Conservation (phyloP, 2,888 invertebrate genomes). For the Cryptus armator region DNA sequence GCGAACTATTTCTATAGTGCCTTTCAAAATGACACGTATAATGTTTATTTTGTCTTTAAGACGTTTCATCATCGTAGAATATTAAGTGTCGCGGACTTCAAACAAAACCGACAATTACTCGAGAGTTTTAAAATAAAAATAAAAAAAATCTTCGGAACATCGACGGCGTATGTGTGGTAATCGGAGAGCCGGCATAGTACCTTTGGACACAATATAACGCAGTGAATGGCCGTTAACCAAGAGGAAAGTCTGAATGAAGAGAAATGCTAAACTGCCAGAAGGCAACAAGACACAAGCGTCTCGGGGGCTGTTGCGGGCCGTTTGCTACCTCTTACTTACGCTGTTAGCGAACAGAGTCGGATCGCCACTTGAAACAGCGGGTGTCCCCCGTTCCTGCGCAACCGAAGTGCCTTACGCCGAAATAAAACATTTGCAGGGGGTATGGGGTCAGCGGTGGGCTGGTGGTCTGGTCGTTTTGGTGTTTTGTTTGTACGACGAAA, state of each 20-base stretch:
- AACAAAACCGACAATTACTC: neutral
- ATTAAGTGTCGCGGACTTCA: neutral
- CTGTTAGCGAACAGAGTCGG: neutral
- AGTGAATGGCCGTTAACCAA: neutral
- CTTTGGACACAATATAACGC: conserved; percentile 1
- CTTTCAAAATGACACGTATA: too few relatives aligned
- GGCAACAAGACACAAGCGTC: conserved; percentile 10
- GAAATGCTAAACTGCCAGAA: conserved; percentile 27
- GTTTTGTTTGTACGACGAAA: conserved; percentile 79
- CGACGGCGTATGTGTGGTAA: conserved; percentile 16
- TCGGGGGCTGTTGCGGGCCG: conserved; percentile 10
- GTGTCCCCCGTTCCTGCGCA: conserved; percentile 21
- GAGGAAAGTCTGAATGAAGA: conserved; percentile 26
- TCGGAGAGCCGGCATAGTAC: neutral
- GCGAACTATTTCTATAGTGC: too few relatives aligned
- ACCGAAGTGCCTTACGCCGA: conserved; percentile 9
- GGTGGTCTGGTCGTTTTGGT: conserved; percentile 60
- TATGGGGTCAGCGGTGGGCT: neutral
- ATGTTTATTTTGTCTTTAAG: too few relatives aligned
- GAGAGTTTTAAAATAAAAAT: neutral
- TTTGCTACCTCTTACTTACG: conserved; percentile 3
- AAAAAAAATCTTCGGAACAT: neutral
- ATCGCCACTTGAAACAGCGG: conserved; percentile 44
- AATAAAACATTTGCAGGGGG: conserved; percentile 17
- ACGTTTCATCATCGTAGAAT: too few relatives aligned